A percentile compares a stretch with the other conserved stretches of the same genome.
These are phyloP conservation scores for Drosophila takahashii DNA, from an alignment of 1,140 invertebrate genomes.

Conservation along the genomic window DNA sequence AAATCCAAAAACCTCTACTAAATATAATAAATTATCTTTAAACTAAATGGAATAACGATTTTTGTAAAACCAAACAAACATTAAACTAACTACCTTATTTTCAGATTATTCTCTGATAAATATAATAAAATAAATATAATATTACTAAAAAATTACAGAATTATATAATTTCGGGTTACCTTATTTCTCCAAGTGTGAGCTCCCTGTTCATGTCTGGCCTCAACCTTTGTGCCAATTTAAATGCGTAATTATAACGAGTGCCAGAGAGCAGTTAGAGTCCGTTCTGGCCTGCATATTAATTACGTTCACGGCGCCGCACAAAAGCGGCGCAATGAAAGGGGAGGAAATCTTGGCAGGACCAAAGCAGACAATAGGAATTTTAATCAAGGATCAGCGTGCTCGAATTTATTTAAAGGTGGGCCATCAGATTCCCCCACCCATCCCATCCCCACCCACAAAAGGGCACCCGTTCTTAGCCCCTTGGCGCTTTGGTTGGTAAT, in stretches of 20 bases:
- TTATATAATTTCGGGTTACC: not conserved
- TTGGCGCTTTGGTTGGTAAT: conserved; percentile 54
- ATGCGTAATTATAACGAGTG: conserved; percentile 82
- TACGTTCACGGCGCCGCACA: conserved; percentile 51
- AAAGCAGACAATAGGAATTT: conserved; percentile 75
- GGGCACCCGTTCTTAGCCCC: not conserved
- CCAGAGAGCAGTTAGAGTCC: conserved; percentile 69
- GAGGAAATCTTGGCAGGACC: conserved; percentile 46
- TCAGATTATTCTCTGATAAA: no score
- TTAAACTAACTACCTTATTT: not conserved
- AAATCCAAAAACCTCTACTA: no score
- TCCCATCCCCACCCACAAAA: conserved; percentile 1
- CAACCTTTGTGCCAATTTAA: conserved; percentile 82
- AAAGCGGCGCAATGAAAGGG: conserved; percentile 36
- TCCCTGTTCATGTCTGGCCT: conserved; percentile 20
- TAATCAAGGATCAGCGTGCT: conserved; percentile 79
- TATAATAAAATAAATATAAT: not conserved
- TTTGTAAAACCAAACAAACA: no score
- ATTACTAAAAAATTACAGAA: not conserved
- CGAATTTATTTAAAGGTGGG: conserved; percentile 77
- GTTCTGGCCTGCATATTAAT: conserved; percentile 79
- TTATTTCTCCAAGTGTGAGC: conserved; percentile 9
- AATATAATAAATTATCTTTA: no score
- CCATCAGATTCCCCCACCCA: conserved; percentile 6
- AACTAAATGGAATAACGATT: no score